Evolutionary conservation across 2,113 vertebrate genomes (phyloP).

Genomic region (Cheirogaleus medius): DNA sequence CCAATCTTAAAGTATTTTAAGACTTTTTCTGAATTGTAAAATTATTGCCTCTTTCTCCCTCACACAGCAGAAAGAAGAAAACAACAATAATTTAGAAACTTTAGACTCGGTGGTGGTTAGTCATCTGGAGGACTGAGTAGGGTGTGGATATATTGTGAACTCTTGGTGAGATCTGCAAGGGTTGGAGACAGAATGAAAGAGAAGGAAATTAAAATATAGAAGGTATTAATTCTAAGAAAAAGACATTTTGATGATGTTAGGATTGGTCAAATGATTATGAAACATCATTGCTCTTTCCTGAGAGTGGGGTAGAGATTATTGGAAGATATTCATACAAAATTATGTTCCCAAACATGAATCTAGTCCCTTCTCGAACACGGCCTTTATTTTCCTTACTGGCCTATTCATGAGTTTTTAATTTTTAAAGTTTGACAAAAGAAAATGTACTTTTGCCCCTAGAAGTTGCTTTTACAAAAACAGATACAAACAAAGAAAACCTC

Average conservation of each 20-base stretch:
- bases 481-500: background rate
- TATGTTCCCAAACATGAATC: background rate
- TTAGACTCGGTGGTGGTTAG: background rate
- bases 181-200: background rate
- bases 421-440: constrained; percentile 6
- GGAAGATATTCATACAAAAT: background rate
- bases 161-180: background rate
- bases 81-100: background rate
- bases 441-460: background rate
- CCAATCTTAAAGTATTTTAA: background rate
- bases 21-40: constrained; percentile 25
- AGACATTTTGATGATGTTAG: background rate
- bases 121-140: background rate
- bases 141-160: background rate
- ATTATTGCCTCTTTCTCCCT: background rate
- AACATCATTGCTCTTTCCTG: background rate
- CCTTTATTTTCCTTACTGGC: background rate
- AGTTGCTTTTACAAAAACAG: background rate
- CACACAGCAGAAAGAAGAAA: background rate
- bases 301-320: background rate
- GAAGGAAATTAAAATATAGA: background rate
- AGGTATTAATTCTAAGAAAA: constrained; percentile 3
- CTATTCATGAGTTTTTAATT: background rate
- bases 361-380: background rate
- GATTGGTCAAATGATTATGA: background rate